Base-by-base conservation (phyloP, 2,797 vertebrate genomes). In the Syngnathus acus region DNA sequence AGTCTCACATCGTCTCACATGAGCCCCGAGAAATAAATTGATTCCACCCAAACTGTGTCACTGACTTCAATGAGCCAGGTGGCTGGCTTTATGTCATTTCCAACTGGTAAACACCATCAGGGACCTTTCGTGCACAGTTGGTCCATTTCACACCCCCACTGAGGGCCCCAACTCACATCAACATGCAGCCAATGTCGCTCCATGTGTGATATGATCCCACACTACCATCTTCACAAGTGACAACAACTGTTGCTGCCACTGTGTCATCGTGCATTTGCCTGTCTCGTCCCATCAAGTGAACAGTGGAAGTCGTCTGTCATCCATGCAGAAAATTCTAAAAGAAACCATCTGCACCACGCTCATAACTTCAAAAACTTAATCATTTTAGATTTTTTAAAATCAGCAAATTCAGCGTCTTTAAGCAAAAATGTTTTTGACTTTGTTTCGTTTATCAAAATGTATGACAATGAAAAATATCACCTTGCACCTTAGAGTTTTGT, bases 71-170 rank as follows among this genome's bases (percentile, higher is more conserved):
- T 65, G 66, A 67, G 78, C 68, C 79, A 81, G 80, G 71, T 78
- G 78, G 82, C 73, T 78, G 78, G 81, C 73, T 51, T 48, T n/a
- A 51, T 65, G 75, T 59, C 59, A 47, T 47, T 37, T 64, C 67
- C 59, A 19, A 43, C 65, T 68, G 64, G 67, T 86, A 83, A 88
- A 85, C 89, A 88, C 79, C 88, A 88, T 76, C 78, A 81, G 75
- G 78, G 81, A 84, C 71, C 85, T 72, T 61, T 71, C 75, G 72
- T 76, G 83, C 77, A 84, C 89, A 88, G 87, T 86, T 89, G 87
- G 79, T 86, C 78, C 57, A 69, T 64, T 83, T 86, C 84, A 80
- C 88, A 82, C 81, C 70, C 76, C 72, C 50, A 14, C 78, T 14
- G 72, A 64, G 17, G 13, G 69, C 62, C 63, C 50, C 50, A 60